Evolutionary conservation across 2,797 vertebrate genomes (phyloP).

Genomic region (Sardinella longiceps): DNA sequence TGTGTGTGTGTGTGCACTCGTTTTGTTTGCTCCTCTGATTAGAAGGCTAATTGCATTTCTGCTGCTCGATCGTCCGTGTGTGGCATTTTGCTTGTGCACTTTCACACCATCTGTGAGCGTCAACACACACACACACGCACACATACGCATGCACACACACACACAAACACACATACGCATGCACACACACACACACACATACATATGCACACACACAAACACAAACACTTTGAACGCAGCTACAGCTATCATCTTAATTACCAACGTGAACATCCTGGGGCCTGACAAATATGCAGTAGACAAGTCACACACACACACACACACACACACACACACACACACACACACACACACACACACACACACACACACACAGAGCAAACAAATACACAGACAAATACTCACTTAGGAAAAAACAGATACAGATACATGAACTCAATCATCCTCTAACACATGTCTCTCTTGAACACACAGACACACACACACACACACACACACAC

Average conservation of each 20-base stretch:
- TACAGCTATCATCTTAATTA: slow-evolving; percentile 37
- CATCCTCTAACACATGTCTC: too few relatives aligned
- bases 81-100: slow-evolving; percentile 39
- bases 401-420: too few relatives aligned
- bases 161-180: background rate
- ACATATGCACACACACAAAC: background rate
- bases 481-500: too few relatives aligned
- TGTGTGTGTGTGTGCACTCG: background rate
- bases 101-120: slow-evolving; percentile 43
- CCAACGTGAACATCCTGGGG: slow-evolving; percentile 27
- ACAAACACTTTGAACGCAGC: background rate
- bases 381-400: background rate
- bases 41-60: slow-evolving; percentile 53
- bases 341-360: background rate
- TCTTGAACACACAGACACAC: too few relatives aligned
- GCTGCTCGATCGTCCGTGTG: slow-evolving; percentile 44
- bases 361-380: background rate
- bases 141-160: background rate
- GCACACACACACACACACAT: background rate
- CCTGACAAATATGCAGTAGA: background rate
- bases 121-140: background rate
- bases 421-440: too few relatives aligned
- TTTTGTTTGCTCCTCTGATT: slow-evolving; percentile 39
- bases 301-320: background rate
- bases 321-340: background rate